Conservation (phyloP, 2,888 invertebrate species). For the Acanthosepion pharaonis region DNA sequence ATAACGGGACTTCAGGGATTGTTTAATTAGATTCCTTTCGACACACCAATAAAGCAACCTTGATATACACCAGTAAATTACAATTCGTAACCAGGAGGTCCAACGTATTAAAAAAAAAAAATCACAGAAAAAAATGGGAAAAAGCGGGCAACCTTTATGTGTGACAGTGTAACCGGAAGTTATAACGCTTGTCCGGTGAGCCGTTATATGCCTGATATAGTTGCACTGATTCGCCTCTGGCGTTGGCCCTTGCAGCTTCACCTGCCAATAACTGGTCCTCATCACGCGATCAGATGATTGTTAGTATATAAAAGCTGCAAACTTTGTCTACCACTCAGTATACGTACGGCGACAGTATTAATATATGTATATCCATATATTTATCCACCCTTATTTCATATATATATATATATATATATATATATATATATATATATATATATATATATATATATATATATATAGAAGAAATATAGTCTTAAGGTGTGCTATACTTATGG, state of each 20-base stretch:
- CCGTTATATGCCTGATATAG: neutral
- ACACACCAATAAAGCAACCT: neutral
- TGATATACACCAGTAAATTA: neutral
- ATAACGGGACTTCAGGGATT: neutral
- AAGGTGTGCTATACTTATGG: no score
- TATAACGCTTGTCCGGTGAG: neutral
- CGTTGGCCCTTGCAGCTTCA: neutral
- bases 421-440: neutral
- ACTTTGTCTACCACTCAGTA: no score
- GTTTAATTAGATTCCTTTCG: conserved; percentile 15
- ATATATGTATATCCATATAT: no score
- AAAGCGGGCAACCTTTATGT: neutral
- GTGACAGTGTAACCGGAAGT: neutral
- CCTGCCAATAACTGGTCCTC: neutral
- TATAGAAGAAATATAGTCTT: neutral
- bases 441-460: neutral
- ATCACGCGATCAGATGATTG: neutral
- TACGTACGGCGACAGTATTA: no score
- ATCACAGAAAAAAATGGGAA: neutral
- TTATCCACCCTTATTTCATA: neutral
- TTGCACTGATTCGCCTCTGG: neutral
- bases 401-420: neutral
- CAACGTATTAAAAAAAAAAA: neutral
- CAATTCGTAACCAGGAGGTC: neutral
- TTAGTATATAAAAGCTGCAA: neutral